Base-by-base conservation (phyloP, 2,113 vertebrate species). In the Apodemus sylvaticus region DNA sequence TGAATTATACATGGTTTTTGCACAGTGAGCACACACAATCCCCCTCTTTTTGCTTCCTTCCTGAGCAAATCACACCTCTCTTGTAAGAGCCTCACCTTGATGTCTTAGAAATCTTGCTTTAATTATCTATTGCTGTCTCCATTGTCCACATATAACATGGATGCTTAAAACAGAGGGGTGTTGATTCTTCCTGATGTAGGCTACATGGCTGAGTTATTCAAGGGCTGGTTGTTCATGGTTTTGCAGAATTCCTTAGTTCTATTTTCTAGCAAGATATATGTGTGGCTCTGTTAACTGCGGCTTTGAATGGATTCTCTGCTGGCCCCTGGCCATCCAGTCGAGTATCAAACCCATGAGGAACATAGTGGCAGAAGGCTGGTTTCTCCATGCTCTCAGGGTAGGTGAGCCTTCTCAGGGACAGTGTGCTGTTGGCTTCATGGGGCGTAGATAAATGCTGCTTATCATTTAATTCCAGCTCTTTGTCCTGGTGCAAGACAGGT, bases 1-100 rank as follows among this genome's bases (percentile, higher is more conserved):
- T 95, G 95, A 94, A 92, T 96, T 96, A 96, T 91, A 95, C 58
- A 85, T 88, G 78, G 76, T 48, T 92, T 96, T 94, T 92, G 89
- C 91, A 94, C 77, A 79, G 26, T 1, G 91, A 96, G 87, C 82
- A 51, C 82, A 20, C 95, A 71, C 89, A 74, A 90, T n/a, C 86
- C 39, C 78, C 81, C 73, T 73, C 7, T 26, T 91, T 98, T 81
- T 97, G 86, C 14, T 66, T 94, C 53, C 62, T 79, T 86, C 91
- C 7, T 92, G 51, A 90, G 78, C 58, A 86, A 24, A 82, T 96
- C 78, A 93, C 19, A 91, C 1, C 0, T 5, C 22, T 92, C 48
- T 91, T 95, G 76, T 29, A 79, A 86, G 48, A 82, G n/a, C 91
- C 22, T 97, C 45, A 20, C 16, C 79, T 17, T 34, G 58, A 16